Percentiles rank a stretch among this genome's conserved stretches.
Conservation (phyloP, 2,888 invertebrate genomes). For the Phorcus lineatus region DNA sequence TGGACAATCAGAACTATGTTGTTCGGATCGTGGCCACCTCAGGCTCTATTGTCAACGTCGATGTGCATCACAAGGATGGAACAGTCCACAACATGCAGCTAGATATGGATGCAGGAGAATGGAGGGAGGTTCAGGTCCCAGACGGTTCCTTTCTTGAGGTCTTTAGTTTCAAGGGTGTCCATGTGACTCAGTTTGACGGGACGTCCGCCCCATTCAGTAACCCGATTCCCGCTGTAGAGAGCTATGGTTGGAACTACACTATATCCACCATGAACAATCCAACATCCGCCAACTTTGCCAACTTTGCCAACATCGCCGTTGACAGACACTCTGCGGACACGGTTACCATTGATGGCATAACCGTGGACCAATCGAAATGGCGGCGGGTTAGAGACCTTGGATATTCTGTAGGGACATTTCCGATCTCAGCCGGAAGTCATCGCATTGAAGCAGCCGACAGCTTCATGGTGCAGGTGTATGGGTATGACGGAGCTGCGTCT, state of each 20-base stretch:
- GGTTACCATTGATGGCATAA: background rate
- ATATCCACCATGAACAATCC: constrained; percentile 18
- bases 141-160: constrained; percentile 15
- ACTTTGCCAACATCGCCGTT: constrained; percentile 8
- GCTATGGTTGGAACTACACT: constrained; percentile 27
- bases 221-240: constrained; percentile 1
- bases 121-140: background rate
- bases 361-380: background rate
- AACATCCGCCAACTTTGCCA: constrained; percentile 12
- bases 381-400: background rate
- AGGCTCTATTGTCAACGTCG: background rate
- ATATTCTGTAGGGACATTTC: constrained; percentile 12
- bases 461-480: constrained; percentile 1
- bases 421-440: background rate
- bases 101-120: background rate
- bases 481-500: constrained; percentile 2
- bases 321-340: background rate
- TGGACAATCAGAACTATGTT: background rate
- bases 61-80: constrained; percentile 17
- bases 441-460: background rate
- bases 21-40: background rate
- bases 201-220: background rate
- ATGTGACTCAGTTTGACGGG: constrained; percentile 1
- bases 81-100: background rate
- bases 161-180: background rate